Base-by-base conservation (phyloP, 2,888 invertebrate species). In the Panzeria rudis region DNA sequence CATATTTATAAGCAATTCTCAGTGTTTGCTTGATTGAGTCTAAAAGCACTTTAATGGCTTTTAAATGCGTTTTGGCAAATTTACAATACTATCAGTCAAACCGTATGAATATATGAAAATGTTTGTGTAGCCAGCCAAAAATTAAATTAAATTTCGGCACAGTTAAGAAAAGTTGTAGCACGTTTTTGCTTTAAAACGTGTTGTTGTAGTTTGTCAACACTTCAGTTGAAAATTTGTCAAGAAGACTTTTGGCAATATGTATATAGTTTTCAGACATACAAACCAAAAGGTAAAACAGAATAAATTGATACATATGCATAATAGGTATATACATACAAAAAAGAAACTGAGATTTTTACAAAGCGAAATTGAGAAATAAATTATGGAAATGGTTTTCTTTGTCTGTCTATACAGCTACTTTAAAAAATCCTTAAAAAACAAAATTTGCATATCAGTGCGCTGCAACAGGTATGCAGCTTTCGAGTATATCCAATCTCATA, bases 31-130 rank as follows among this genome's bases (percentile, higher is more conserved):
- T 38, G 38, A 9, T 38, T 38, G 35, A 29, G 17, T 50, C 23
- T 25, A 17, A n/a, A 25, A 62, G 32, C n/a, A 69, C 38, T 50
- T 50, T 61, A 61, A 69, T 69, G 68, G 50, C 8, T 72, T 79
- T 72, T 35, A 41, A 64, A 72, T 72, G 64, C n/a, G 32, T 72
- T 79, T 79, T 79, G 71, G 64, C 79, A 79, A 44, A 3, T 44
- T 47, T 64, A 47, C 47, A 71, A 71, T 44, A 35, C 32, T 62
- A 35, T 62, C 52, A 17, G 44, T 23, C 23, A 54, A 62, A 62
- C 54, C 23, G 13, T 52, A 15, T 25, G 41, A 52, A 44, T 52
- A 29, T 3, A 20, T n/a, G 23, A 7, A 38, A 72, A 52, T 47
- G 4, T 56, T 54, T 20, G 15, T 71, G 17, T 6, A 52, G 8